Evolutionary conservation across 1,140 invertebrate genomes (phyloP).

Genomic region (Liolophura sinensis): DNA sequence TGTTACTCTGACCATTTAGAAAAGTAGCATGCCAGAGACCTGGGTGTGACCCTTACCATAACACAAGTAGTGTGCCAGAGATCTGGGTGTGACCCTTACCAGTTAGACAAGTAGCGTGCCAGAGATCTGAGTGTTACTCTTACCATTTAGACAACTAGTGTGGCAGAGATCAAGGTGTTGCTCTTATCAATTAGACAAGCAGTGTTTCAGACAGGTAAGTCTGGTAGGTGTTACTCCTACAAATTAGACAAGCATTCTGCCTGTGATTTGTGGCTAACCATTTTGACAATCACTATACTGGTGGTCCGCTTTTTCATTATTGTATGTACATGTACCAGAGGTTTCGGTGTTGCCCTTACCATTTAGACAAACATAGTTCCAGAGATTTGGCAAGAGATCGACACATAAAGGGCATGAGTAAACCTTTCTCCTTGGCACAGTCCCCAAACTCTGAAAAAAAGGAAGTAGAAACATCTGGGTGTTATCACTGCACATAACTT

Average conservation of each 20-base stretch:
- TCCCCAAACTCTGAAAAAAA: conserved; percentile 68
- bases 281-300: too few relatives aligned
- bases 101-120: background rate
- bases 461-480: conserved; percentile 7
- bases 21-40: too few relatives aligned
- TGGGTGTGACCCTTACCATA: too few relatives aligned
- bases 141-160: background rate
- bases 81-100: too few relatives aligned
- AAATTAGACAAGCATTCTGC: background rate
- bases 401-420: conserved; percentile 76
- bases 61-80: too few relatives aligned
- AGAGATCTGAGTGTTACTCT: background rate
- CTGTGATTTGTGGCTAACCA: too few relatives aligned
- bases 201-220: too few relatives aligned
- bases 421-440: conserved; percentile 73
- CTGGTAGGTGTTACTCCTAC: too few relatives aligned
- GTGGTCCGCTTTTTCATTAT: too few relatives aligned
- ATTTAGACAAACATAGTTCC: conserved; percentile 71
- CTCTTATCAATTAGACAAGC: too few relatives aligned
- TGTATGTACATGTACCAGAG: too few relatives aligned
- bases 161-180: too few relatives aligned
- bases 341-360: conserved; percentile 64
- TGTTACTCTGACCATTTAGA: background rate
- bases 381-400: conserved; percentile 70
- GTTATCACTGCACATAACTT: background rate